phyloP scores from a whole-genome alignment of 35 echinoderm and acorn worm species.

The Diadema setosum region DNA sequence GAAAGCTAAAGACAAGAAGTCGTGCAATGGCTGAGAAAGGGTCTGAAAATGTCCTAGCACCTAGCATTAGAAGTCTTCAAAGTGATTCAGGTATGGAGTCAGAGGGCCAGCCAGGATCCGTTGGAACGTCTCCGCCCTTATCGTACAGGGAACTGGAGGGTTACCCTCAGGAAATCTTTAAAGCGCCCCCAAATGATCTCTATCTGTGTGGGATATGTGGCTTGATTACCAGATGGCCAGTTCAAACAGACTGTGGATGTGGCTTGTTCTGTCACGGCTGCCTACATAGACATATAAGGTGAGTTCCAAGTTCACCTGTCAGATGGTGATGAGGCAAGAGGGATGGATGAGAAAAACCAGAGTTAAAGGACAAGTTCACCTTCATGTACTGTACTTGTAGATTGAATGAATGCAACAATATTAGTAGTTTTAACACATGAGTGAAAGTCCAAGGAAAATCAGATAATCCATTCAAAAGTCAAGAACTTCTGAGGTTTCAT shows the following conservation, averaged over 20 bases:
- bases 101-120: background rate
- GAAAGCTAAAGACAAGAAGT: too few relatives aligned
- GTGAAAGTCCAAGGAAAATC: too few relatives aligned
- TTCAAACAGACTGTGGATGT: slow-evolving; percentile 9
- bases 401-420: too few relatives aligned
- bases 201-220: background rate
- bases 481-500: too few relatives aligned
- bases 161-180: background rate
- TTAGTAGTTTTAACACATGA: too few relatives aligned
- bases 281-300: slow-evolving; percentile 2
- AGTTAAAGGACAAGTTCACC: too few relatives aligned
- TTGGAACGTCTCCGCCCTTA: background rate
- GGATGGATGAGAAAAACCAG: too few relatives aligned
- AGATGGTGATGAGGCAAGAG: too few relatives aligned
- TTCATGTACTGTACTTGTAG: too few relatives aligned
- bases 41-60: background rate
- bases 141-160: background rate
- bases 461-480: too few relatives aligned
- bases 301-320: background rate
- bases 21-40: background rate
- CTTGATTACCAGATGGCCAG: background rate
- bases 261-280: slow-evolving; percentile 18
- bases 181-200: background rate
- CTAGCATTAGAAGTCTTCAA: background rate
- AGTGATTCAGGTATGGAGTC: background rate